phyloP scores from a whole-genome alignment of 2,888 invertebrate species.

The Fabriciana adippe region DNA sequence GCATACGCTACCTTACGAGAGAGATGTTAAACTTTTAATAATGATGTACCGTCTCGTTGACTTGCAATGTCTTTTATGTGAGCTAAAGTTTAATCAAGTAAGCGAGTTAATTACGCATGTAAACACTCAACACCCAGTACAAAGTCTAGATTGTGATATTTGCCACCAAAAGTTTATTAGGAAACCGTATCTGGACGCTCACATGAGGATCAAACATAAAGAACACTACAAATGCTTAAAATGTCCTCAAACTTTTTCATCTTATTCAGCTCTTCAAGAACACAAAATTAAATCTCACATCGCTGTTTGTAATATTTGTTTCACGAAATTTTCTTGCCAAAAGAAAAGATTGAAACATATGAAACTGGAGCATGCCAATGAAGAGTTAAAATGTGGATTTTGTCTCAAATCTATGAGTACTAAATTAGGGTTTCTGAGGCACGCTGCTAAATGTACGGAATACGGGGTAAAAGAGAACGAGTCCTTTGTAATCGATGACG shows the following conservation, averaged over 20 bases:
- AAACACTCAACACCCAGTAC: constrained; percentile 54
- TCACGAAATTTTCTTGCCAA: constrained; percentile 55
- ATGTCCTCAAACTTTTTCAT: constrained; percentile 53
- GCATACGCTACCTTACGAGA: constrained; percentile 57
- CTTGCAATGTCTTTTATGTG: constrained; percentile 61
- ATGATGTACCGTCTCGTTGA: constrained; percentile 57
- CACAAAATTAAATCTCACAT: constrained; percentile 59
- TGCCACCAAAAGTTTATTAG: constrained; percentile 61
- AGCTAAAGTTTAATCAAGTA: constrained; percentile 53
- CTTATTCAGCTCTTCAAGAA: constrained; percentile 49
- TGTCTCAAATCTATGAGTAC: constrained; percentile 58
- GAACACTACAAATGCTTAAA: constrained; percentile 54
- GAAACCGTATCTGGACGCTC: constrained; percentile 58
- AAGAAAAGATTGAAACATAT: constrained; percentile 59
- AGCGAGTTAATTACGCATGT: constrained; percentile 60
- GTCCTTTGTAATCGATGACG: constrained; percentile 38
- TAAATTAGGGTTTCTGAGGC: constrained; percentile 59
- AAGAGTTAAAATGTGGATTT: constrained; percentile 56
- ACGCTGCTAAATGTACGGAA: constrained; percentile 55
- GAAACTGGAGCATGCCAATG: constrained; percentile 56
- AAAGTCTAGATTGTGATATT: constrained; percentile 53
- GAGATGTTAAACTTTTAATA: constrained; percentile 51
- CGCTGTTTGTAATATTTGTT: constrained; percentile 65
- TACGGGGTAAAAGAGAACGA: constrained; percentile 40
- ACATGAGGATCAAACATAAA: constrained; percentile 56